Conservation (phyloP, 2,797 vertebrate species). For the Diplodus puntazzo region DNA sequence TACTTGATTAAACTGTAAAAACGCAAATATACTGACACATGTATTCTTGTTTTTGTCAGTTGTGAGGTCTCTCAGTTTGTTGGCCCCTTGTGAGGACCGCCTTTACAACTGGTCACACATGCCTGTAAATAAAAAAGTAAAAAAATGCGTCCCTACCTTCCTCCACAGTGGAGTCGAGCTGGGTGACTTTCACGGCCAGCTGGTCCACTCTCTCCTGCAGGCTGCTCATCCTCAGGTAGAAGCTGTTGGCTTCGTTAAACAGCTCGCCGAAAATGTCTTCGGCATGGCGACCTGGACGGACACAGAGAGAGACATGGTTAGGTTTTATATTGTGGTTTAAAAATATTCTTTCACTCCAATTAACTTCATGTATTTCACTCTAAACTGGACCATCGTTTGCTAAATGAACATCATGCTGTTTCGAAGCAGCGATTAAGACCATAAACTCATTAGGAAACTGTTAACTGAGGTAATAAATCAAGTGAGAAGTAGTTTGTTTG, state of each 20-base stretch:
- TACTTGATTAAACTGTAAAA: not conserved
- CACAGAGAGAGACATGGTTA: conserved; percentile 12
- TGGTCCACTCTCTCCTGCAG: conserved; percentile 94
- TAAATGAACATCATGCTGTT: too few species aligned
- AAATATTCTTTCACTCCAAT: not conserved
- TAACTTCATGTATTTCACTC: conserved; percentile 1
- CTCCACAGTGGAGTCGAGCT: conserved; percentile 94
- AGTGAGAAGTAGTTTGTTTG: not conserved
- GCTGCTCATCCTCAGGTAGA: conserved; percentile 93
- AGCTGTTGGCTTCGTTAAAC: conserved; percentile 94
- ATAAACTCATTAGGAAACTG: too few species aligned
- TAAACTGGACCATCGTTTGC: not conserved
- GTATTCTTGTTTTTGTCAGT: too few species aligned
- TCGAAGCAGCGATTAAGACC: too few species aligned
- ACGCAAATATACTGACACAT: too few species aligned
- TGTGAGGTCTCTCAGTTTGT: not conserved
- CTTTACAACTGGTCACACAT: not conserved
- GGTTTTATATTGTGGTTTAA: not conserved
- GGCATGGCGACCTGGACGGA: conserved; percentile 88
- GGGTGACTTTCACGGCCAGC: conserved; percentile 93
- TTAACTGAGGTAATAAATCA: too few species aligned
- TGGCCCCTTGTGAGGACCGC: not conserved
- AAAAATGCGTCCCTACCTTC: conserved; percentile 83
- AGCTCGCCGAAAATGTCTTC: conserved; percentile 94
- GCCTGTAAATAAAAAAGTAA: too few species aligned